phyloP scores from a whole-genome alignment of 2,797 vertebrate species.

The Falco cherrug region DNA sequence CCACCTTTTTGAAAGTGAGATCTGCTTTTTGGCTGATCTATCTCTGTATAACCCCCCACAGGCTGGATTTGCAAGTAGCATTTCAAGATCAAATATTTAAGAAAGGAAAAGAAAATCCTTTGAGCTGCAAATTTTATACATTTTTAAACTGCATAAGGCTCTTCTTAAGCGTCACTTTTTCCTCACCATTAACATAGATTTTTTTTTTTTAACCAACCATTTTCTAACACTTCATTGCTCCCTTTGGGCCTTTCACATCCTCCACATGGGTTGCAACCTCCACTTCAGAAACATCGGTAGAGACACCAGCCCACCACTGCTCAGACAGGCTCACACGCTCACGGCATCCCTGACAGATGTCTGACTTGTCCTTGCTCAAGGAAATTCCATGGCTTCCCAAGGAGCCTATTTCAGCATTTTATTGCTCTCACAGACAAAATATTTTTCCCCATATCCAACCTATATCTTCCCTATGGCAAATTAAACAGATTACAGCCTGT shows the following conservation, averaged over 20 bases:
- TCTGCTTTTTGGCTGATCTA: not conserved
- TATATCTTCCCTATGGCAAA: conserved; percentile 34
- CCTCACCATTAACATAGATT: not conserved
- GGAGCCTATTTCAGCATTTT: conserved; percentile 27
- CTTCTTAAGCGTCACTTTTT: not conserved
- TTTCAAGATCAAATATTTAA: conserved; percentile 45
- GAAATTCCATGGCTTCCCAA: conserved; percentile 37
- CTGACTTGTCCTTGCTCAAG: conserved; percentile 28
- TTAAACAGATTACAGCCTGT: conserved; percentile 9
- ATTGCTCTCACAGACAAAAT: conserved; percentile 48
- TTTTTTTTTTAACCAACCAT: not conserved
- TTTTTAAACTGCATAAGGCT: not conserved
- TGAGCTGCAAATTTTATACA: not conserved
- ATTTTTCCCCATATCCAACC: conserved; percentile 3
- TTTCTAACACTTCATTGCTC: not conserved
- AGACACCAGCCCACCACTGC: not conserved
- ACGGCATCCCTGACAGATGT: not conserved
- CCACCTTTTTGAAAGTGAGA: not conserved
- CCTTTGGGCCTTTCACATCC: not conserved
- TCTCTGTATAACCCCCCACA: not conserved
- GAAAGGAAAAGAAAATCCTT: conserved; percentile 17
- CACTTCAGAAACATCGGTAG: not conserved
- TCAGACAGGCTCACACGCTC: not conserved
- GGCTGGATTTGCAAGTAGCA: not conserved
- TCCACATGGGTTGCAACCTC: not conserved